A percentile compares a stretch with the other conserved stretches of the same genome.
These are phyloP conservation scores for Aphelinus atriplicis DNA, from an alignment of 1,140 invertebrate species.

Conservation along the genomic window DNA sequence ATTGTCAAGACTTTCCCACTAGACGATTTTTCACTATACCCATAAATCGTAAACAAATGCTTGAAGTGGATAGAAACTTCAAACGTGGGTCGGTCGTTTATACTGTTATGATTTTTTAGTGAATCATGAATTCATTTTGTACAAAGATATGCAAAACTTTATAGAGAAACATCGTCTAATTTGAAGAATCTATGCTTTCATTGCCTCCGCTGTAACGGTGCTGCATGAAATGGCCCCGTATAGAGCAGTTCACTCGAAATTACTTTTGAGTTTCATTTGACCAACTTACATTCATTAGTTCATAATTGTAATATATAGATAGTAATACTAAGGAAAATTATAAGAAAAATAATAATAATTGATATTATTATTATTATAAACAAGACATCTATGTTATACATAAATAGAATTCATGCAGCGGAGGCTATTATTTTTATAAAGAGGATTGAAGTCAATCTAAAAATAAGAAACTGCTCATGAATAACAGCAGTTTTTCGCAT, in stretches of 20 bases:
- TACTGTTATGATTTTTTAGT: slow-evolving; percentile 1
- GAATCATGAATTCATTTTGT: background rate
- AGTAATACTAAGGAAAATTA: no score
- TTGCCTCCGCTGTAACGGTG: slow-evolving; percentile 15
- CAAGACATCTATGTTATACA: no score
- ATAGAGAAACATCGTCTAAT: slow-evolving; percentile 33
- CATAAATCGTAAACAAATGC: background rate
- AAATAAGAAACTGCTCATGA: slow-evolving; percentile 23
- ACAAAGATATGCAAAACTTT: slow-evolving; percentile 11
- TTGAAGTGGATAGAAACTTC: slow-evolving; percentile 9
- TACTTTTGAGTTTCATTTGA: slow-evolving; percentile 16
- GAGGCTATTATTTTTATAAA: slow-evolving; percentile 64
- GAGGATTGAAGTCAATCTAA: slow-evolving; percentile 10
- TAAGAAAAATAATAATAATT: no score
- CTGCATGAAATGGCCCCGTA: slow-evolving; percentile 15
- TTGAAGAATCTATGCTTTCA: slow-evolving; percentile 31
- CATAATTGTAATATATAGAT: no score
- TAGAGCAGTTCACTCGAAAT: slow-evolving; percentile 5
- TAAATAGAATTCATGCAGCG: slow-evolving; percentile 33
- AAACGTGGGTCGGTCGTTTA: slow-evolving; percentile 19
- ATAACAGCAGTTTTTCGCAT: slow-evolving; percentile 13
- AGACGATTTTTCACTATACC: slow-evolving; percentile 29
- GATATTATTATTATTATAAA: no score
- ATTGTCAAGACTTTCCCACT: slow-evolving; percentile 32
- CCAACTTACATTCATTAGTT: background rate